Base-by-base conservation (phyloP, 2,888 invertebrate species). In the Cerastis rubricosa region DNA sequence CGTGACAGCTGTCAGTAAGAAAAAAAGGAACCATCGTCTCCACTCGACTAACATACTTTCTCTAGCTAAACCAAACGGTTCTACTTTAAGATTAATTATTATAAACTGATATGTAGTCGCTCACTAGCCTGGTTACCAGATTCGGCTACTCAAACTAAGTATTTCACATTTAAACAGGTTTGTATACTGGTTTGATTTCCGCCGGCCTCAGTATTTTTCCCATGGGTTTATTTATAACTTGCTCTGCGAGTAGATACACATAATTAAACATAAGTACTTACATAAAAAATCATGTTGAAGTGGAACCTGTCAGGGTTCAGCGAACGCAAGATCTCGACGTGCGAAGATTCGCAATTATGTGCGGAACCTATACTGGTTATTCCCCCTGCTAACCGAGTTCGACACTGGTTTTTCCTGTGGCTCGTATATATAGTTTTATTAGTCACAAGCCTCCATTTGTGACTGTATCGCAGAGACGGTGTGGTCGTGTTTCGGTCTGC, bases 341-440 rank as follows among this genome's bases (percentile, higher is more conserved):
- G 35, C 1, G 11, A 29, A 69, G 49, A 51, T 57, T 65, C 14
- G 35, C 43, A 57, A 63, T 14, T 25, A 25, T 67, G 47, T 74
- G 51, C 67, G 57, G 74, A 80, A 84, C 85, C 84, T 57, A 51
- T 0, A 70, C 17, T 64, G 25, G 70, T 74, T 71, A 68, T 25
- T 49, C 35, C 80, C 25, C 59, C 47, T 17, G 14, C 70, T 51
- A 43, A 71, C 17, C 63, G 51, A 47, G 57, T 84, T 25, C 35
- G 17, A 49, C 49, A 35, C 63, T 59, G 70, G 85, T 59, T 84
- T 84, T 82, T 71, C 80, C 85, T 71, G 63, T 43, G 49, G 25
- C 47, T 57, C 19, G 83, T 17, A 54, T 77, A 82, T 69, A 83
- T 76, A 66, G 69, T 49, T 76, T 51, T 51, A 25, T 83, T 70